These are phyloP conservation scores for Psittacus erithacus DNA, from an alignment of 2,113 vertebrate genomes.

Conservation along the genomic window DNA sequence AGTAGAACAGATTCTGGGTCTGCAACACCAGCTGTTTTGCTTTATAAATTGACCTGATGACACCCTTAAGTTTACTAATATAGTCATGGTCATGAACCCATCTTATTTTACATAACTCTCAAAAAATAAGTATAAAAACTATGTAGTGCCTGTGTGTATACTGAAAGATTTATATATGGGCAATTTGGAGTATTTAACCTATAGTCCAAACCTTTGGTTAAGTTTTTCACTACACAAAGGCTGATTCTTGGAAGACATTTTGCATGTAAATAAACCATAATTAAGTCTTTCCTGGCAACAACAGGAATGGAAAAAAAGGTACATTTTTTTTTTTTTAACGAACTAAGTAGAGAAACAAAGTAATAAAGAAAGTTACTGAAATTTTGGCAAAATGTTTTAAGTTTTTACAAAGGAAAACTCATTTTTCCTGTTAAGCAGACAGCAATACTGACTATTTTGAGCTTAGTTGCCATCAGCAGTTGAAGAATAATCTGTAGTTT, in stretches of 20 bases:
- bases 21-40: not conserved
- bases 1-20: not conserved
- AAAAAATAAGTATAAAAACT: not conserved
- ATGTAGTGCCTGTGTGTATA: not conserved
- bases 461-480: not conserved
- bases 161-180: not conserved
- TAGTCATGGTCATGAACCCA: not conserved
- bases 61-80: not conserved
- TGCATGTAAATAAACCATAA: not conserved
- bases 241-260: not conserved
- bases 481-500: not conserved
- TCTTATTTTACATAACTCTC: not conserved
- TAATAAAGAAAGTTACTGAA: not conserved
- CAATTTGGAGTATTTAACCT: not conserved
- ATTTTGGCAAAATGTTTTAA: not conserved
- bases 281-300: not conserved
- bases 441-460: not conserved
- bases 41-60: not conserved
- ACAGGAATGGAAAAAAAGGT: not conserved
- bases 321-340: not conserved
- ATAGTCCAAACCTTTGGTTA: not conserved
- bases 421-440: not conserved
- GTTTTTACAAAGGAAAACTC: not conserved
- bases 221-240: not conserved
- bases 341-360: not conserved